Evolutionary conservation across 1,140 invertebrate species (phyloP).

Genomic region (Nephila pilipes): DNA sequence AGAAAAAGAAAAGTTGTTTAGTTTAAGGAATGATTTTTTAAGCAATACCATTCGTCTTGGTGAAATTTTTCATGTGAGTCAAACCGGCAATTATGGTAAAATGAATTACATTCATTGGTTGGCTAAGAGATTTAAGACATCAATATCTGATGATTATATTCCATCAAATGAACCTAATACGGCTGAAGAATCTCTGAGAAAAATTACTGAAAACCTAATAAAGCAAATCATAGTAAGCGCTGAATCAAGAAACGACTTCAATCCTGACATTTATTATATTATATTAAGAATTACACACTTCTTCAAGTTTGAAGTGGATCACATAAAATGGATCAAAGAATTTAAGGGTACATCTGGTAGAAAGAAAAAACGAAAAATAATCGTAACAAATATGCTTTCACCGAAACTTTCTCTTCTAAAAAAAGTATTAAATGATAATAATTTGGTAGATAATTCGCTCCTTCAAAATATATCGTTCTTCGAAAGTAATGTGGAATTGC

Average conservation of each 20-base stretch:
- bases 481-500: neutral
- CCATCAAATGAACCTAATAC: neutral
- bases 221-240: neutral
- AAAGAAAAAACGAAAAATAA: no score
- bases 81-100: neutral
- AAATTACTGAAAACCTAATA: neutral
- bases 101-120: neutral
- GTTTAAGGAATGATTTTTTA: neutral
- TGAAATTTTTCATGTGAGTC: neutral
- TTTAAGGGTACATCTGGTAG: neutral
- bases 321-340: slow-evolving; percentile 38
- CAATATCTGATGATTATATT: no score
- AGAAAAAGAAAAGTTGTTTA: neutral
- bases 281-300: neutral
- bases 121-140: neutral
- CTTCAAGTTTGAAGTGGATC: neutral
- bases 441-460: neutral
- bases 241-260: neutral
- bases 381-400: neutral
- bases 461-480: neutral
- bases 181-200: neutral
- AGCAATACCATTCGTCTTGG: neutral
- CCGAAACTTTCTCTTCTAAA: neutral
- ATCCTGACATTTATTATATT: neutral
- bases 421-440: neutral